phyloP scores from a whole-genome alignment of 2,888 invertebrate species.

The Calameuta filiformis region DNA sequence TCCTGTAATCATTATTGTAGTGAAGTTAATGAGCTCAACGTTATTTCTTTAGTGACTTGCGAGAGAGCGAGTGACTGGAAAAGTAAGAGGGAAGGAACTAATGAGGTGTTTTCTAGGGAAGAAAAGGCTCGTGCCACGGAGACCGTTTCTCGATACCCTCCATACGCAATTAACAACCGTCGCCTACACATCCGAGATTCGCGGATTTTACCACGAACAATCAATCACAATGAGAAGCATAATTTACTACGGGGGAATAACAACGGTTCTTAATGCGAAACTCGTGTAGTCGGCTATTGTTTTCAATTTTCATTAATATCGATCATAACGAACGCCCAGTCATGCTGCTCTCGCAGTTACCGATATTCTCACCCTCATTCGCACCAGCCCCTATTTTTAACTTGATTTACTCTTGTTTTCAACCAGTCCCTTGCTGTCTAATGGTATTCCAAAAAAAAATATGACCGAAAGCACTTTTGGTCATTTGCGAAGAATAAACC shows the following conservation, averaged over 20 bases:
- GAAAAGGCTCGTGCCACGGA: not conserved
- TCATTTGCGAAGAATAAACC: not conserved
- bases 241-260: slow-evolving; percentile 11
- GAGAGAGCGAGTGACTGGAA: not conserved
- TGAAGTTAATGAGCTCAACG: not conserved
- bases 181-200: slow-evolving; percentile 7
- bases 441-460: not conserved
- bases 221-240: slow-evolving; percentile 19
- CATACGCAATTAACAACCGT: slow-evolving; percentile 15
- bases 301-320: slow-evolving; percentile 41
- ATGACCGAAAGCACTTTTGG: not conserved
- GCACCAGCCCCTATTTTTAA: not conserved
- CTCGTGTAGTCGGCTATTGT: slow-evolving; percentile 18
- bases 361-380: not conserved
- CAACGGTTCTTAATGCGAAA: slow-evolving; percentile 14
- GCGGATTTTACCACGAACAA: slow-evolving; percentile 10
- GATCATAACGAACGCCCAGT: slow-evolving; percentile 36
- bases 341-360: slow-evolving; percentile 25
- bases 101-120: not conserved
- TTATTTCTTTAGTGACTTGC: not conserved
- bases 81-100: not conserved
- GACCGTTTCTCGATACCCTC: not conserved
- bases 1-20: not conserved
- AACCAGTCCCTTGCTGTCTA: not conserved
- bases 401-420: slow-evolving; percentile 13